Base-by-base conservation (phyloP, 2,797 vertebrate genomes). In the Typhlichthys eigenmanni region DNA sequence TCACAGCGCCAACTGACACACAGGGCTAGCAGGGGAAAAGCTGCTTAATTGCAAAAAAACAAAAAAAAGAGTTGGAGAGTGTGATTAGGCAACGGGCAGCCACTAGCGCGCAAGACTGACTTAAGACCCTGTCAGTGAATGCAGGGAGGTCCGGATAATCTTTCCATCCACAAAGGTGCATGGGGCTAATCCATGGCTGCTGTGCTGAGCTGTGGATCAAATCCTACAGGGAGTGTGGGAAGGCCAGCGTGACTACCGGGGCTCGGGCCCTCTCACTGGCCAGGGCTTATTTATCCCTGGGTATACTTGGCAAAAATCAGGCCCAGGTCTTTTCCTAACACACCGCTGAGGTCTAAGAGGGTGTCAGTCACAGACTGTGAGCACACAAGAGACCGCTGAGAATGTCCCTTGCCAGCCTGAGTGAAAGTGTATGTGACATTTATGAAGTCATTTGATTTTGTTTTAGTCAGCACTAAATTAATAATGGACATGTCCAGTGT, bases 101-200 rank as follows among this genome's bases (percentile, higher is more conserved):
- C 85, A 76, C 85, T 85, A 78, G 86, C 82, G 83, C 86, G 89
- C 90, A 85, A 89, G 79, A 90, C 75, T 90, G 87, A 92, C 78
- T 93, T 91, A 91, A 92, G 87, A 91, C 83, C 87, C 86, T 79
- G 83, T 81, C 76, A 85, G 78, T 91, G 85, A 92, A 90, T 90
- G 83, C 90, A 90, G 88, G 88, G 90, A 93, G 91, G 91, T 91
- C 91, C 81, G 75, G 90, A 85, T 93, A 91, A 93, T 92, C 92
- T 91, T 80, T 82, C 84, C 81, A 85, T 80, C 89, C 89, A 92
- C 85, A 92, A 92, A 92, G 85, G 91, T 90, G 90, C 67, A 78
- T 80, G 74, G 89, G 87, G 68, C 86, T 92, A 92, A 93, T 92
- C 92, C 87, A 79, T 38, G 74, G 85, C 81, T 62, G 77, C 89